Percentiles rank a stretch among this genome's conserved stretches.
Evolutionary conservation across 2,888 invertebrate genomes (phyloP).

Genomic region (Oscheius sp.): DNA sequence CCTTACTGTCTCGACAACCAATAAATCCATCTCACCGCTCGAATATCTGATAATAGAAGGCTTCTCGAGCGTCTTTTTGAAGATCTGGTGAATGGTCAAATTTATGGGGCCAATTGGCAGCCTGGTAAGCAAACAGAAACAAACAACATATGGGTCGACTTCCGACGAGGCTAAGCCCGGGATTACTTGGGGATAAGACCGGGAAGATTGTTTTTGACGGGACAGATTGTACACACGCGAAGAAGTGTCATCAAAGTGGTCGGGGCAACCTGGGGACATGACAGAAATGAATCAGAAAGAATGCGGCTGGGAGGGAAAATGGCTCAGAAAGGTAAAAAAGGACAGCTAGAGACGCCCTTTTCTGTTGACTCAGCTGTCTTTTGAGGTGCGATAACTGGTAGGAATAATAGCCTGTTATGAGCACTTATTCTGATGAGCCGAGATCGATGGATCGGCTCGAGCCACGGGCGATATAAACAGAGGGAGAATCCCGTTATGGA

Average conservation of each 20-base stretch:
- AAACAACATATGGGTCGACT: conserved; percentile 35
- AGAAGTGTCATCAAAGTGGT: background rate
- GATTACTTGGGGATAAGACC: conserved; percentile 21
- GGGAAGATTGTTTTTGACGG: conserved; percentile 15
- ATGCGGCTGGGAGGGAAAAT: background rate
- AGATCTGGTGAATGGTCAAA: no score
- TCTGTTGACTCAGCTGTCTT: conserved; percentile 29
- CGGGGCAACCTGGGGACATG: background rate
- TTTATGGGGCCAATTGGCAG: background rate
- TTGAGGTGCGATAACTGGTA: conserved; percentile 25
- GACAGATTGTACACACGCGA: background rate
- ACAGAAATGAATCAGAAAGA: conserved; percentile 1
- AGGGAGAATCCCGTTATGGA: background rate
- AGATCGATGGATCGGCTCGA: background rate
- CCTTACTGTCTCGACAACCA: background rate
- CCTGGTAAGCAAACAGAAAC: conserved; percentile 23
- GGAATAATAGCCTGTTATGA: background rate
- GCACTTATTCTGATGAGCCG: no score
- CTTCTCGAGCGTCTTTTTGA: no score
- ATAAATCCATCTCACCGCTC: background rate
- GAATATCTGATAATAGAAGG: background rate
- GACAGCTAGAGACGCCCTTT: background rate
- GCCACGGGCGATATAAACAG: background rate
- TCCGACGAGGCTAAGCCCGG: conserved; percentile 22
- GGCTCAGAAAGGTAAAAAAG: conserved; percentile 4